These are phyloP conservation scores for Crotalus helleri DNA, from an alignment of 2,113 vertebrate genomes.

Conservation along the genomic window DNA sequence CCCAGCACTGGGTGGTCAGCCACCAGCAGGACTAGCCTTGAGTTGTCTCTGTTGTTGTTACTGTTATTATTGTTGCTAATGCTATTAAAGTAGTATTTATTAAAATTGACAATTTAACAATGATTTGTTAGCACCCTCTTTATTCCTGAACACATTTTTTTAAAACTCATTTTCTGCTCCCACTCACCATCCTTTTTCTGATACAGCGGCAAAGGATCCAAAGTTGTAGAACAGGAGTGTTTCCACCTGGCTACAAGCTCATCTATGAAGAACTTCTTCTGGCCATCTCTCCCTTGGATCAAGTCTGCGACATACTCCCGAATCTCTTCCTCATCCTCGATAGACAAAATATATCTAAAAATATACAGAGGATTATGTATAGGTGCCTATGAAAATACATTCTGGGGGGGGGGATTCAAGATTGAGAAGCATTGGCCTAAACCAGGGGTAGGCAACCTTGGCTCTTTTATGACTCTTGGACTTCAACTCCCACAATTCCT, in stretches of 20 bases:
- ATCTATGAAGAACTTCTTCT: constrained; percentile 82
- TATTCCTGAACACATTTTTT: constrained; percentile 23
- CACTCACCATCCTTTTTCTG: constrained; percentile 71
- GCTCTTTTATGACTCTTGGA: no score
- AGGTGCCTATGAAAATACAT: background rate
- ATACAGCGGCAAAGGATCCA: constrained; percentile 53
- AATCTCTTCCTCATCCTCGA: constrained; percentile 86
- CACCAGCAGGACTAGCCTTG: background rate
- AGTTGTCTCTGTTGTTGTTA: background rate
- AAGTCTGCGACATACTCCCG: constrained; percentile 90
- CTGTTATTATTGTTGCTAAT: background rate
- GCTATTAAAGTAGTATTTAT: background rate
- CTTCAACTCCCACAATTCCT: no score
- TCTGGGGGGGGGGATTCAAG: no score
- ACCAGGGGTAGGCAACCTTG: no score
- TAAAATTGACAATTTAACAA: background rate
- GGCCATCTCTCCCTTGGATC: constrained; percentile 85
- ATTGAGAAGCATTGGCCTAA: no score
- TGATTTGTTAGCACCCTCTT: background rate
- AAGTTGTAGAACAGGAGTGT: constrained; percentile 59
- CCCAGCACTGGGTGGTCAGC: background rate
- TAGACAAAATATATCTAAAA: constrained; percentile 87
- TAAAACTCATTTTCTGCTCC: background rate
- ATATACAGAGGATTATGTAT: rapidly evolving
- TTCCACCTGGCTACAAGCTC: constrained; percentile 83